A percentile compares a stretch with the other conserved stretches of the same genome.
Evolutionary conservation across 2,113 vertebrate genomes (phyloP).

Genomic region (Coptodon bakossiorum): DNA sequence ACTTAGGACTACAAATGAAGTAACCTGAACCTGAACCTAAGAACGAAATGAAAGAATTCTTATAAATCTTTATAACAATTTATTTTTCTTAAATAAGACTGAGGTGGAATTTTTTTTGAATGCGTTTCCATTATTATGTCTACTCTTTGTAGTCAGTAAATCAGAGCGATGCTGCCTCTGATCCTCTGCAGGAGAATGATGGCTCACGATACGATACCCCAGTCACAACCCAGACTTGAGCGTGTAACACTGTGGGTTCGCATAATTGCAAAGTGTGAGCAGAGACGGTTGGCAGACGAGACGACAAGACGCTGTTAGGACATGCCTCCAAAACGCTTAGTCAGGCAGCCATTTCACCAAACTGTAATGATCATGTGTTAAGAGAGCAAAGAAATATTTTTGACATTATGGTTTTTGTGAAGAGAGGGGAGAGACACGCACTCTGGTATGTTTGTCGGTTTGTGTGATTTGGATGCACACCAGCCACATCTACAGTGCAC

Average conservation of each 20-base stretch:
- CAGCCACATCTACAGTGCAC: constrained; percentile 38
- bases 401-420: constrained; percentile 55
- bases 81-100: background rate
- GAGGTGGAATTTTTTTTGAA: background rate
- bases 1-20: background rate
- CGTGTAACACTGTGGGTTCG: constrained; percentile 30
- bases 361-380: constrained; percentile 62
- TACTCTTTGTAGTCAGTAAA: background rate
- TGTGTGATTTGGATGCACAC: constrained; percentile 56
- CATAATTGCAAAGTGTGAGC: constrained; percentile 63
- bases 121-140: background rate
- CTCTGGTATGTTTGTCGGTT: constrained; percentile 53
- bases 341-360: constrained; percentile 58
- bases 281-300: constrained; percentile 51
- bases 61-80: background rate
- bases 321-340: constrained; percentile 62
- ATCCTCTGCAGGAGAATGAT: background rate
- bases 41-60: background rate
- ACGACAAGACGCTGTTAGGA: constrained; percentile 44
- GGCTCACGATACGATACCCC: background rate
- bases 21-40: background rate
- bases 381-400: constrained; percentile 58
- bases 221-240: background rate
- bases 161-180: background rate
- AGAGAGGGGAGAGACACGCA: constrained; percentile 28